These are phyloP conservation scores for Drosophila parthenogenetica DNA, from an alignment of 2,888 invertebrate species.

Conservation along the genomic window DNA sequence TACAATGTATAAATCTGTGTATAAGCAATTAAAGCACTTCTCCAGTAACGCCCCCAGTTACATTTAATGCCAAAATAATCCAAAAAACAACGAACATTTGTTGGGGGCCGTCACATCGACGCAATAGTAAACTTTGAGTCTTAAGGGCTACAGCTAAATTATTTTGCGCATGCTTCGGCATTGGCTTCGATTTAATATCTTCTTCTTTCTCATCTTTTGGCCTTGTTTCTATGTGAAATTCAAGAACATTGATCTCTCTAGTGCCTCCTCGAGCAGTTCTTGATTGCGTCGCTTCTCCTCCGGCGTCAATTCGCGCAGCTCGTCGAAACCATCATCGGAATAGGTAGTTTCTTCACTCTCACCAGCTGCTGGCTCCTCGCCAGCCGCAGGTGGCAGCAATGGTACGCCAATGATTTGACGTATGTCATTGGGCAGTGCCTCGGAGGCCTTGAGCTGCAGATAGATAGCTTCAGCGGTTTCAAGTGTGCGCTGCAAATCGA, in stretches of 20 bases:
- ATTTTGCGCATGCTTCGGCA: slow-evolving; percentile 64
- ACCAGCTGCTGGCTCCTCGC: slow-evolving; percentile 36
- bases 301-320: slow-evolving; percentile 76
- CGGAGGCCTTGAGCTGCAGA: slow-evolving; percentile 91
- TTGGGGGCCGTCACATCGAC: slow-evolving; percentile 28
- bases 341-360: slow-evolving; percentile 75
- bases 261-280: slow-evolving; percentile 84
- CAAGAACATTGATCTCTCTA: slow-evolving; percentile 83
- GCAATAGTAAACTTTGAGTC: slow-evolving; percentile 74
- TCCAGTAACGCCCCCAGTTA: slow-evolving; percentile 19
- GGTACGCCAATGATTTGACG: slow-evolving; percentile 89
- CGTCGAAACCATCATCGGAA: slow-evolving; percentile 84
- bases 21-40: slow-evolving; percentile 74
- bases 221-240: slow-evolving; percentile 63
- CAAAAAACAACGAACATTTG: background rate
- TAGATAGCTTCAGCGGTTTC: slow-evolving; percentile 96
- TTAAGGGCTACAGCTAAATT: slow-evolving; percentile 61
- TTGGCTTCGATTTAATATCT: slow-evolving; percentile 29
- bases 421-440: slow-evolving; percentile 90
- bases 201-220: slow-evolving; percentile 32
- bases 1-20: slow-evolving; percentile 73
- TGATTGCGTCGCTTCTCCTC: slow-evolving; percentile 82
- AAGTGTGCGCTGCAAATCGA: slow-evolving; percentile 93
- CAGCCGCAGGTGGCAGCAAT: slow-evolving; percentile 51
- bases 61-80: background rate